phyloP scores from a whole-genome alignment of 2,113 vertebrate genomes.

The Cyprinodon brontotheroides region DNA sequence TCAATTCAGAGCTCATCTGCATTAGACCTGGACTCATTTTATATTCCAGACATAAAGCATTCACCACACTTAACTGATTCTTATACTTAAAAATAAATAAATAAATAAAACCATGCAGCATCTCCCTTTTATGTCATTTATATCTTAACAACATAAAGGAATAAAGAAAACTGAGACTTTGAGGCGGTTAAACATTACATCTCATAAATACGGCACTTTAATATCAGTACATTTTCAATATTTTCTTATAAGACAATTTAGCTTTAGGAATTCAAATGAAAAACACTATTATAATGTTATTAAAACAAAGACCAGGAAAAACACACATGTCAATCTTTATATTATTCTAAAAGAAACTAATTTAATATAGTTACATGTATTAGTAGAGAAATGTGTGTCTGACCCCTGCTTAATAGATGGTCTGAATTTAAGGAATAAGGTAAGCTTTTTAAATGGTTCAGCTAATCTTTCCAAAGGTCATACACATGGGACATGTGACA shows the following conservation, averaged over 20 bases:
- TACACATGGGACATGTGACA: too few relatives aligned
- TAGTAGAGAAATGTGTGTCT: not conserved
- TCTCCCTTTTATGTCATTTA: too few relatives aligned
- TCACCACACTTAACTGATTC: too few relatives aligned
- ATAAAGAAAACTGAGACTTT: not conserved
- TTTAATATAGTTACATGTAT: not conserved
- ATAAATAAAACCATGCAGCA: not conserved
- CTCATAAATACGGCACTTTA: not conserved
- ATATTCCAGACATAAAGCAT: conserved; percentile 1
- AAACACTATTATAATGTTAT: not conserved
- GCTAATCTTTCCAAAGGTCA: too few relatives aligned
- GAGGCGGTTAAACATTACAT: not conserved
- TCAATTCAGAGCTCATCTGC: conserved; percentile 20
- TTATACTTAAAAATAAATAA: not conserved
- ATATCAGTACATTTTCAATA: too few relatives aligned
- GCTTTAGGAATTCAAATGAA: not conserved
- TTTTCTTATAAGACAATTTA: too few relatives aligned
- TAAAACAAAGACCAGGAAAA: too few relatives aligned
- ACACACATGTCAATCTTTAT: too few relatives aligned
- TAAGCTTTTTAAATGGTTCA: too few relatives aligned
- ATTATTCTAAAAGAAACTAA: not conserved
- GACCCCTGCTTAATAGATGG: not conserved
- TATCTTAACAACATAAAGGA: not conserved
- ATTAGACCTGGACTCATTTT: conserved; percentile 9
- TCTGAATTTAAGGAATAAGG: not conserved